Base-by-base conservation (phyloP, 2,113 vertebrate species). In the Baryphthengus martii region DNA sequence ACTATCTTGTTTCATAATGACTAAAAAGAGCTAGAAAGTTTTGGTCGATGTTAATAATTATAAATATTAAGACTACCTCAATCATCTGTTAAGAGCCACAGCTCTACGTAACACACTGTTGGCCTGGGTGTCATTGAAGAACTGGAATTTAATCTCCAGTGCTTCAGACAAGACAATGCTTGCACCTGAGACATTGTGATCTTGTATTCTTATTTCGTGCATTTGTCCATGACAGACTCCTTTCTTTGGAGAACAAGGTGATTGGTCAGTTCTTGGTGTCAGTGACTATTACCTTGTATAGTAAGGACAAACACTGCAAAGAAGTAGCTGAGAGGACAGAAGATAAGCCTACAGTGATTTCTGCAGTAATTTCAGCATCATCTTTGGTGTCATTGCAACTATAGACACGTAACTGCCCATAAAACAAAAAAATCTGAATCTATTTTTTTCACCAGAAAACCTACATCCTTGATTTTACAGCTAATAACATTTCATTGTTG, bases 211-310 rank as follows among this genome's bases (percentile, higher is more conserved):
- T 29, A 1, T 37, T 66, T 28, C 17, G 8, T 17, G 6, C 18
- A 17, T 81, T 68, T 81, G 11, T 25, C n/a, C 19, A 7, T 17
- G 17, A 15, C 14, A 79, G 61, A 21, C 37, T 62, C 13, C 7
- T 8, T 62, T 33, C 49, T 82, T 63, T 73, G 25, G 37, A 9
- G 11, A 28, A 74, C 61, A 17, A 8, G 7, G 21, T 83, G 17
- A 55, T 88, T 66, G 13, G 13, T 66, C 29, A 45, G 49, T 42
- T 39, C 53, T 31, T 67, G 29, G 16, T 58, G 42, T 17, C 75
- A 97, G 98, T 98, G 89, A 98, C 97, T 2, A 98, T 99, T 89
- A 99, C 98, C 82, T 97, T 97, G 47, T 98, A 98, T 96, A 98
- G 98, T 28, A 59, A 97, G 81, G 97, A 98, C 71, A 97, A 98